Percentiles rank a stretch among this genome's conserved stretches.
Evolutionary conservation across 2,888 invertebrate genomes (phyloP).

Genomic region (Eustalomyia histrio): DNA sequence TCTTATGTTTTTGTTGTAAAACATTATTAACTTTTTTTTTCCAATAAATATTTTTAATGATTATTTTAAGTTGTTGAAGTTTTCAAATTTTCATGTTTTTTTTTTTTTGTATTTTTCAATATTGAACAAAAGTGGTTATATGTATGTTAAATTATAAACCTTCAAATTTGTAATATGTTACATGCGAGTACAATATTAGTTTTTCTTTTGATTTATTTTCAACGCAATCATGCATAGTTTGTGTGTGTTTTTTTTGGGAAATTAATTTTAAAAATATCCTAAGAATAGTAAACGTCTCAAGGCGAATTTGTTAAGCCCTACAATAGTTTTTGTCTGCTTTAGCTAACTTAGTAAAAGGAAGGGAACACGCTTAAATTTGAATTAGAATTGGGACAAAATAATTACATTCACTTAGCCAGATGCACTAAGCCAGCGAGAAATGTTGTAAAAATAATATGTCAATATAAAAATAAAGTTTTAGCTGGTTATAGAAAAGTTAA

Average conservation of each 20-base stretch:
- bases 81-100: slow-evolving; percentile 3
- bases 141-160: slow-evolving; percentile 20
- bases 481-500: too few relatives aligned
- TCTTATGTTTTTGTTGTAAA: slow-evolving; percentile 7
- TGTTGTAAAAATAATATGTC: too few relatives aligned
- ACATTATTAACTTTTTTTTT: slow-evolving; percentile 17
- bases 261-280: not conserved
- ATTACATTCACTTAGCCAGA: too few relatives aligned
- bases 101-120: not conserved
- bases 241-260: not conserved
- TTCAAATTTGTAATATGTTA: slow-evolving; percentile 34
- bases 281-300: too few relatives aligned
- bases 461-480: too few relatives aligned
- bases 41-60: not conserved
- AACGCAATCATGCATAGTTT: slow-evolving; percentile 21
- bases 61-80: slow-evolving; percentile 17
- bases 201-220: slow-evolving; percentile 14
- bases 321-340: too few relatives aligned
- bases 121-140: not conserved
- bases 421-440: too few relatives aligned
- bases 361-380: too few relatives aligned
- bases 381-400: too few relatives aligned
- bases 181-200: slow-evolving; percentile 2
- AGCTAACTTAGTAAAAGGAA: too few relatives aligned
- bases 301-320: too few relatives aligned